Conservation (phyloP, 2,113 vertebrate species). For the Phalacrocorax brasilianus region DNA sequence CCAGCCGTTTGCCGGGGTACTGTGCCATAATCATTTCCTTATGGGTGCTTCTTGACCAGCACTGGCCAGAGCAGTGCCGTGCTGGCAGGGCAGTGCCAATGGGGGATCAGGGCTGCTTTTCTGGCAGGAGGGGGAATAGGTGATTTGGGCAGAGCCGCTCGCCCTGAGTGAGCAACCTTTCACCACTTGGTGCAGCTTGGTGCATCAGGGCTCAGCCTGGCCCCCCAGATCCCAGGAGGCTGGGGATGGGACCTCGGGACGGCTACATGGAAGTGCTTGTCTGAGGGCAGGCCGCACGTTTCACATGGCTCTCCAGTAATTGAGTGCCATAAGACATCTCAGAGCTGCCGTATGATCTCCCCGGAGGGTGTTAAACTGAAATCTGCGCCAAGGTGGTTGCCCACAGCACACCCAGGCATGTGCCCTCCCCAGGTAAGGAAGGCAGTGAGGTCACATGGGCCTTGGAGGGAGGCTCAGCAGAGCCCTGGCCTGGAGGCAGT, state of each 20-base stretch:
- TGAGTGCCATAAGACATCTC: background rate
- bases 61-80: rapidly evolving
- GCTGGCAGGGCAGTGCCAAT: rapidly evolving
- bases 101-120: background rate
- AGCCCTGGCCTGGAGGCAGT: background rate
- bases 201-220: background rate
- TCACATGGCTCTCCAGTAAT: background rate
- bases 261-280: background rate
- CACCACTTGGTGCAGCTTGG: rapidly evolving
- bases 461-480: background rate
- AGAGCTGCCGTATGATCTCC: background rate
- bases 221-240: rapidly evolving
- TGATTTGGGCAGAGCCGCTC: background rate
- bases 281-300: rapidly evolving
- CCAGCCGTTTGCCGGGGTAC: background rate
- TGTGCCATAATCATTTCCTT: background rate
- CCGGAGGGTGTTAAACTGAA: background rate
- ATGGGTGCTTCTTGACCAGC: conserved; percentile 13
- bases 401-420: background rate
- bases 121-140: background rate
- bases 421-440: background rate
- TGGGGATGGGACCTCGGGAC: background rate
- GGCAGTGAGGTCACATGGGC: background rate
- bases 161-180: rapidly evolving
- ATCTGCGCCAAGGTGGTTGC: background rate